Evolutionary conservation across 2,888 invertebrate species (phyloP).

Genomic region (Thyatira batis): DNA sequence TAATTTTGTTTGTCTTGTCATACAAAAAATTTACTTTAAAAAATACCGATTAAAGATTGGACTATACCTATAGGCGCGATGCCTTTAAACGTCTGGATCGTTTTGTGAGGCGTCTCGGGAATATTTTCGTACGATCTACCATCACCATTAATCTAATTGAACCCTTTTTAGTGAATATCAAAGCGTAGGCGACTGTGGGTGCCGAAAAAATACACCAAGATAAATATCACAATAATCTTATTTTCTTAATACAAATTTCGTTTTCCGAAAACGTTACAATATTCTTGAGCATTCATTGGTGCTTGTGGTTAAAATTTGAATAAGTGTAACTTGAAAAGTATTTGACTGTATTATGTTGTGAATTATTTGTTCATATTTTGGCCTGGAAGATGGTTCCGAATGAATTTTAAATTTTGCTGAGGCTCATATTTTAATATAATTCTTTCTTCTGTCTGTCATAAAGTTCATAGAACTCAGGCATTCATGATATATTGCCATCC

Average conservation of each 20-base stretch:
- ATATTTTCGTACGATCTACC: too few species aligned
- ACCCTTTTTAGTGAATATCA: not conserved
- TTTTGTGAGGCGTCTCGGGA: too few species aligned
- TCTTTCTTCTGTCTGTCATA: not conserved
- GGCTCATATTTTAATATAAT: not conserved
- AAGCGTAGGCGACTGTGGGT: not conserved
- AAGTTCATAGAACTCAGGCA: too few species aligned
- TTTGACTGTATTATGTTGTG: not conserved
- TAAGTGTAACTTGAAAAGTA: not conserved
- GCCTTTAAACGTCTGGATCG: too few species aligned
- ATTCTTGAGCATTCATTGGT: not conserved
- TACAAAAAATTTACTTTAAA: too few species aligned
- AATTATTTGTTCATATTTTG: not conserved
- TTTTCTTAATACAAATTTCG: not conserved
- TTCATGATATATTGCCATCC: too few species aligned
- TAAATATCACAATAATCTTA: not conserved
- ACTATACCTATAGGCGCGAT: too few species aligned
- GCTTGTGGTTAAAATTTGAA: not conserved
- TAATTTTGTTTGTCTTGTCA: too few species aligned
- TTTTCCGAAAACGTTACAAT: not conserved
- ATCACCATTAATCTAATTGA: not conserved
- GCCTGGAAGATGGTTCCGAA: not conserved
- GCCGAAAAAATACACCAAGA: not conserved
- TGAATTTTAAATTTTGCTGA: not conserved
- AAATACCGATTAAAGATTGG: too few species aligned